Base-by-base conservation (phyloP, 2,888 invertebrate species). In the Pterobdella sp. region DNA sequence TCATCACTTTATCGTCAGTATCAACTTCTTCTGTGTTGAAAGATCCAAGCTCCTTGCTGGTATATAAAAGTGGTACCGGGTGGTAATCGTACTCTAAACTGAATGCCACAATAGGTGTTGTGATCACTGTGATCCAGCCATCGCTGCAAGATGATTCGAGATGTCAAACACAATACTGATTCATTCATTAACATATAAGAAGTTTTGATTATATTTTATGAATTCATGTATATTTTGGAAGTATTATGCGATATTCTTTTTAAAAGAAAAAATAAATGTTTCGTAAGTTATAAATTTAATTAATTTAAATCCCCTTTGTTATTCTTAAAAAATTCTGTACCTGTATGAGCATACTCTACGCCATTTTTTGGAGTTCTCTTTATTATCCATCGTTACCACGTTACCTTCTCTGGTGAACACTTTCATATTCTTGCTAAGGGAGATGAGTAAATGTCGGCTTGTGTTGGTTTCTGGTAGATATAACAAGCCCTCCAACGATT, bases 121-220 rank as follows among this genome's bases (percentile, higher is more conserved):
- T 91, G 94, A 94, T 94, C 81, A 94, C 94, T 82, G 95, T 94
- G 0, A 95, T 88, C 96, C 96, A 97, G 1, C 94, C 94, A 75
- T 82, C 82, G 76, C 84, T 84, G 79, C 4, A 77, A 74, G 72
- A 31, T 60, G 4, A 49, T 49, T 18, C n/a, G 14, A 49, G 18
- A 14, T 14, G 52, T 14, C n/a, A 18, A 49, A 49, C 14, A 49
- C n/a, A 14, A 49, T 18, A 18, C 52, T 49, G 14, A n/a, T n/a
- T n/a, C n/a, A n/a, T n/a, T n/a, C n/a, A n/a, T n/a, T n/a, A n/a
- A n/a, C n/a, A n/a, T n/a, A n/a, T n/a, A n/a, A n/a, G n/a, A n/a
- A n/a, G n/a, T n/a, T n/a, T n/a, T n/a, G n/a, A n/a, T n/a, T n/a
- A n/a, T n/a, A n/a, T n/a, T n/a, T n/a, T n/a, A n/a, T n/a, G n/a